These are phyloP conservation scores for Odontamblyopus rebecca DNA, from an alignment of 2,797 vertebrate species.

Conservation along the genomic window DNA sequence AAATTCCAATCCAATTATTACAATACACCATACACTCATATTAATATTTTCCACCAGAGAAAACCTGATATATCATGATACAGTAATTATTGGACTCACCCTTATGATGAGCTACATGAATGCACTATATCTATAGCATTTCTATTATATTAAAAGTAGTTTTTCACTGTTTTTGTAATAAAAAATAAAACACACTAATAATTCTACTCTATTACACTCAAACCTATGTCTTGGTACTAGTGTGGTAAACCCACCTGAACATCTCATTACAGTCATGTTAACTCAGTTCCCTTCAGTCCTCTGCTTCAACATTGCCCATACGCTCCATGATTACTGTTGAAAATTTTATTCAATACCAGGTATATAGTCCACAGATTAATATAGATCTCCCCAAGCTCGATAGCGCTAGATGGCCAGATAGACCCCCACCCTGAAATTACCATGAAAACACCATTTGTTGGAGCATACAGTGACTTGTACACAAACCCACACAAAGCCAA, in stretches of 20 bases:
- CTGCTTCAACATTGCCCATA: background rate
- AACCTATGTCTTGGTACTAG: background rate
- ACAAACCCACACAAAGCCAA: conserved; percentile 36
- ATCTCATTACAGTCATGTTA: conserved; percentile 2
- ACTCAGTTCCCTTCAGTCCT: background rate
- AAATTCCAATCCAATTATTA: too few relatives aligned
- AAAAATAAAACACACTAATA: background rate
- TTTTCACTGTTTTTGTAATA: background rate
- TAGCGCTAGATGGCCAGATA: conserved; percentile 13
- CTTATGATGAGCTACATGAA: background rate
- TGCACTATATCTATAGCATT: background rate
- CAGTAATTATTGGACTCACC: too few relatives aligned
- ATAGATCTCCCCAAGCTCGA: conserved; percentile 17
- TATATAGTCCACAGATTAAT: conserved; percentile 17
- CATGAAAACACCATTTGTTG: conserved; percentile 13
- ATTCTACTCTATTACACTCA: background rate
- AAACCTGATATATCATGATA: too few relatives aligned
- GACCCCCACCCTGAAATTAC: conserved; percentile 12
- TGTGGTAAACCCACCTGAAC: conserved; percentile 3
- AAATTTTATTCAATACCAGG: conserved; percentile 12
- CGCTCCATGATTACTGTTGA: conserved; percentile 1
- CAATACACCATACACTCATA: too few relatives aligned
- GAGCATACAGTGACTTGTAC: conserved; percentile 22
- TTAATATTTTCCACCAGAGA: too few relatives aligned
- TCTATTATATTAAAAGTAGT: too few relatives aligned